These are phyloP conservation scores for Chiloscyllium plagiosum DNA, from an alignment of 2,113 vertebrate genomes.

Conservation along the genomic window DNA sequence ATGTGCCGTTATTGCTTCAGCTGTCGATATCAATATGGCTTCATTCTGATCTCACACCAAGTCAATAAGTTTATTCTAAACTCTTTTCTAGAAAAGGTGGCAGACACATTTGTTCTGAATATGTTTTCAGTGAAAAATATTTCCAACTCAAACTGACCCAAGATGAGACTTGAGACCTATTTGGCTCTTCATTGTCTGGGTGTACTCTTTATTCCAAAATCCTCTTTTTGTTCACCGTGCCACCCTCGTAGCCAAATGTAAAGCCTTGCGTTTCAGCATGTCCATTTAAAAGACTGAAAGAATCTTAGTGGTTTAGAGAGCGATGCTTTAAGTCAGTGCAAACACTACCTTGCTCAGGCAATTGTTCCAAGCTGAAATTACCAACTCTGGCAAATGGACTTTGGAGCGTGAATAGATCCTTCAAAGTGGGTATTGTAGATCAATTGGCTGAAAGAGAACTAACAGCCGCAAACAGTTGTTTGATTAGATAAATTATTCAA, in stretches of 20 bases:
- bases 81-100: background rate
- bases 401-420: too few species aligned
- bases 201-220: background rate
- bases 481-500: background rate
- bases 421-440: background rate
- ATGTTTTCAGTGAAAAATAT: background rate
- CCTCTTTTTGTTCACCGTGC: background rate
- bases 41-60: background rate
- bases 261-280: background rate
- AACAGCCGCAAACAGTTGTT: background rate
- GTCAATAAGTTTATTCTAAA: background rate
- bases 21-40: background rate
- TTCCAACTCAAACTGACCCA: background rate
- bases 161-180: background rate
- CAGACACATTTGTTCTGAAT: background rate
- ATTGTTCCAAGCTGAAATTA: background rate
- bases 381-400: background rate
- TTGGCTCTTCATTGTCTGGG: background rate
- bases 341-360: background rate
- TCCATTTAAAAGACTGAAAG: background rate
- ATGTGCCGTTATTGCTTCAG: background rate
- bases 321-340: background rate
- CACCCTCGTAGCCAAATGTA: background rate
- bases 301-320: background rate
- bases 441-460: background rate